Percentiles rank a stretch among this genome's conserved stretches.
Evolutionary conservation across 1,140 invertebrate species (phyloP).

Genomic region (Acromyrmex charruanus): DNA sequence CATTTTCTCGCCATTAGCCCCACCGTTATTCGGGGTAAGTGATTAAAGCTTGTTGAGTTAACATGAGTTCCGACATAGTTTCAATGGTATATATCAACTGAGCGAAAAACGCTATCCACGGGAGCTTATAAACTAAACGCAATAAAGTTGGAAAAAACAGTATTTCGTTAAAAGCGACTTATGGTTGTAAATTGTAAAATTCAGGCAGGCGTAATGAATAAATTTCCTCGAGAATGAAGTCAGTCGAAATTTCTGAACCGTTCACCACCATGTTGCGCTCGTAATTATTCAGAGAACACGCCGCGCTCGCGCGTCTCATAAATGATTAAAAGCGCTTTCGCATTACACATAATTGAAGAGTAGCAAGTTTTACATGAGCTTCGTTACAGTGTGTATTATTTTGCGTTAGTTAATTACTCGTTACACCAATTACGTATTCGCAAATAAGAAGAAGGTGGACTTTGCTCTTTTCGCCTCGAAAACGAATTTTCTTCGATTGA

Average conservation of each 20-base stretch:
- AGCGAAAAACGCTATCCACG: not conserved
- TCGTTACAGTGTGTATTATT: conserved; percentile 51
- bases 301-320: conserved; percentile 30
- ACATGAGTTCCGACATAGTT: not conserved
- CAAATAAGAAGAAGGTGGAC: not conserved
- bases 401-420: conserved; percentile 35
- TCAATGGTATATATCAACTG: not conserved
- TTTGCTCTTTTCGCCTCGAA: not conserved
- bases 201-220: conserved; percentile 9
- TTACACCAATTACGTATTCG: conserved; percentile 31
- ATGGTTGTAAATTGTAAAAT: conserved; percentile 40
- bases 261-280: conserved; percentile 31
- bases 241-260: conserved; percentile 44
- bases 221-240: conserved; percentile 27
- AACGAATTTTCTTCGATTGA: not conserved
- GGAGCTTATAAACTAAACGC: conserved; percentile 3
- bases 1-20: conserved; percentile 98
- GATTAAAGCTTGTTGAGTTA: not conserved
- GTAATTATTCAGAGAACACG: conserved; percentile 56
- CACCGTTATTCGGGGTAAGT: conserved; percentile 93
- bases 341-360: conserved; percentile 59
- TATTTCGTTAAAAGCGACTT: not conserved
- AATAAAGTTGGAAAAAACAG: not conserved
- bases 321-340: conserved; percentile 59
- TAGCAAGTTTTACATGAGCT: conserved; percentile 49